Evolutionary conservation across 2,797 vertebrate species (phyloP).

Genomic region (Mallotus villosus): DNA sequence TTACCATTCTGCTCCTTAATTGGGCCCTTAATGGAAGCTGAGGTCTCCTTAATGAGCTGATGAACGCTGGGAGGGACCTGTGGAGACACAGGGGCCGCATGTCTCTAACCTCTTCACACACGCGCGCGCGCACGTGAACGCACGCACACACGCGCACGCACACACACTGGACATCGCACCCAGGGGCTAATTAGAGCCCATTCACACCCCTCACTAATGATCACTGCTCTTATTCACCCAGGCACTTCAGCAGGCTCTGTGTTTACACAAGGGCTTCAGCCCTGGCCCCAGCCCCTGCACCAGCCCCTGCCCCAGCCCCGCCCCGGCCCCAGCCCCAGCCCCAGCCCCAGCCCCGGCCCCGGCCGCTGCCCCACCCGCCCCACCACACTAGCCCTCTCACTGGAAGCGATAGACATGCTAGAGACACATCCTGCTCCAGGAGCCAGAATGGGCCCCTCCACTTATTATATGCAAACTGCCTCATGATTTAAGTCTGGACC

Average conservation of each 20-base stretch:
- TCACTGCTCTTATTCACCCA: conserved; percentile 71
- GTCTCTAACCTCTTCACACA: conserved; percentile 61
- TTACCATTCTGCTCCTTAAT: conserved; percentile 64
- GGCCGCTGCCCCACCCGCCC: conserved; percentile 24
- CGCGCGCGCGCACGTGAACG: not conserved
- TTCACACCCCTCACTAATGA: conserved; percentile 80
- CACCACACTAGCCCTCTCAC: conserved; percentile 57
- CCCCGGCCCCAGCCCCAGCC: conserved; percentile 54
- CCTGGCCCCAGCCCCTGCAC: no score
- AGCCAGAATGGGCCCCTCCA: conserved; percentile 46
- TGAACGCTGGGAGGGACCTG: conserved; percentile 57
- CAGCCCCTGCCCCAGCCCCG: conserved; percentile 57
- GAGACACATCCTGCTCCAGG: conserved; percentile 47
- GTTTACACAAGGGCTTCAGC: conserved; percentile 72
- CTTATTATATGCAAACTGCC: conserved; percentile 54
- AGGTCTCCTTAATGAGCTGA: conserved; percentile 76
- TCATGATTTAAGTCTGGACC: conserved; percentile 54
- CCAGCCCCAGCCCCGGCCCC: conserved; percentile 37
- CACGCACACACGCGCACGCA: conserved; percentile 17
- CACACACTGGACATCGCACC: conserved; percentile 31
- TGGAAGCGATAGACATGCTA: conserved; percentile 53
- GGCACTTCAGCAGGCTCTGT: conserved; percentile 71
- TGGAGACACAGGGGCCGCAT: conserved; percentile 53
- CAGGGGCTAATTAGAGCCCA: conserved; percentile 76
- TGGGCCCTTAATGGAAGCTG: conserved; percentile 66